Evolutionary conservation across 2,113 vertebrate species (phyloP).

Genomic region (Semnornis frantzii): DNA sequence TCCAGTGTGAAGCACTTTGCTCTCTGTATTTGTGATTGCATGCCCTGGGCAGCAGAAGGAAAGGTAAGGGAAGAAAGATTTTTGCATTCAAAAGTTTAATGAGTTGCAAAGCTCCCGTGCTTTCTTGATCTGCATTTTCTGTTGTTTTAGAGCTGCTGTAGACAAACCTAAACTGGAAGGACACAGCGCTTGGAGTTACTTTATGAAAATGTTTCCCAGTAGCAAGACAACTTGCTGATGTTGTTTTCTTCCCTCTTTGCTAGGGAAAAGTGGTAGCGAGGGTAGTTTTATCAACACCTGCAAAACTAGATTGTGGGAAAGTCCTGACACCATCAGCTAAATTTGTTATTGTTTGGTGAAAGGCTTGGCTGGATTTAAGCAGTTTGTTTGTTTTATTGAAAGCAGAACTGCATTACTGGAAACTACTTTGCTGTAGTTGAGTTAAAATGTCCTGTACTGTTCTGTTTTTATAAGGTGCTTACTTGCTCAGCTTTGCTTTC

Average conservation of each 20-base stretch:
- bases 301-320: slow-evolving; percentile 78
- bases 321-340: slow-evolving; percentile 70
- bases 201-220: slow-evolving; percentile 19
- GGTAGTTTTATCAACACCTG: slow-evolving; percentile 72
- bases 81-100: neutral
- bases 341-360: slow-evolving; percentile 83
- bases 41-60: slow-evolving; percentile 1
- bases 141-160: neutral
- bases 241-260: slow-evolving; percentile 10
- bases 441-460: slow-evolving; percentile 76
- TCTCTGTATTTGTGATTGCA: neutral
- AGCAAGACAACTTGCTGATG: neutral
- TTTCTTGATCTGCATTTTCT: neutral
- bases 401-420: slow-evolving; percentile 74
- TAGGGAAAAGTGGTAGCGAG: slow-evolving; percentile 34
- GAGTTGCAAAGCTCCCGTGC: neutral
- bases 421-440: slow-evolving; percentile 81
- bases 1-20: neutral
- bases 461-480: slow-evolving; percentile 68
- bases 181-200: neutral
- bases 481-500: slow-evolving; percentile 43
- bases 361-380: slow-evolving; percentile 72
- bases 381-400: slow-evolving; percentile 85
- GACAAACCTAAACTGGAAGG: neutral
- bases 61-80: slow-evolving; percentile 14